phyloP scores from a whole-genome alignment of 2,113 vertebrate genomes.

The Pseudopodoces humilis region DNA sequence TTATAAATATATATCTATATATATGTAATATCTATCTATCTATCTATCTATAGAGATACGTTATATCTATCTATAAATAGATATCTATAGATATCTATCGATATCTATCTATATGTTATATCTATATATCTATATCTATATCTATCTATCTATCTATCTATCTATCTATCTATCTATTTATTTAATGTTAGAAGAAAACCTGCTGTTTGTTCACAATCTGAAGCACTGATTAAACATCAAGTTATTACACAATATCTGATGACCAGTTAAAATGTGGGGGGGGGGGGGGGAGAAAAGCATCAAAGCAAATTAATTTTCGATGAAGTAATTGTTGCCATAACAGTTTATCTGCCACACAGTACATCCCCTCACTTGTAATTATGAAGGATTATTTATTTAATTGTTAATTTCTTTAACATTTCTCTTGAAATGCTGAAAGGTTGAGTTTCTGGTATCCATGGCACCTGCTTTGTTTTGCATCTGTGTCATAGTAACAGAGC shows the following conservation, averaged over 20 bases:
- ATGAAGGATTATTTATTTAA: background rate
- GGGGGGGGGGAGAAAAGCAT: rapidly evolving
- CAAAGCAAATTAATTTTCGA: background rate
- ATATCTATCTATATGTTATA: no score
- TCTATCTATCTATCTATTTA: no score
- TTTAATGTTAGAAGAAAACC: background rate
- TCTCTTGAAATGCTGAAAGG: background rate
- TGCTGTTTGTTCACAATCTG: background rate
- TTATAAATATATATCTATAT: background rate
- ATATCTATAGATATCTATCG: no score
- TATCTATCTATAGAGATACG: no score
- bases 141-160: no score
- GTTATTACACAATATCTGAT: background rate
- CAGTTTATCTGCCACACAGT: background rate
- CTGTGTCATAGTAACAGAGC: background rate
- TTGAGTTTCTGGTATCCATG: background rate
- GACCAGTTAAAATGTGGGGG: background rate
- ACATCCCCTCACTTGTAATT: background rate
- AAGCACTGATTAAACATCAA: background rate
- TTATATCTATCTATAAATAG: no score
- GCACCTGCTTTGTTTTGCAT: background rate
- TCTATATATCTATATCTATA: no score
- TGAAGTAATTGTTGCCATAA: background rate
- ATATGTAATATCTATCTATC: no score
- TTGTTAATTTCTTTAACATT: background rate